Base-by-base conservation (phyloP, 1,140 invertebrate species). In the Orchesella cincta region DNA sequence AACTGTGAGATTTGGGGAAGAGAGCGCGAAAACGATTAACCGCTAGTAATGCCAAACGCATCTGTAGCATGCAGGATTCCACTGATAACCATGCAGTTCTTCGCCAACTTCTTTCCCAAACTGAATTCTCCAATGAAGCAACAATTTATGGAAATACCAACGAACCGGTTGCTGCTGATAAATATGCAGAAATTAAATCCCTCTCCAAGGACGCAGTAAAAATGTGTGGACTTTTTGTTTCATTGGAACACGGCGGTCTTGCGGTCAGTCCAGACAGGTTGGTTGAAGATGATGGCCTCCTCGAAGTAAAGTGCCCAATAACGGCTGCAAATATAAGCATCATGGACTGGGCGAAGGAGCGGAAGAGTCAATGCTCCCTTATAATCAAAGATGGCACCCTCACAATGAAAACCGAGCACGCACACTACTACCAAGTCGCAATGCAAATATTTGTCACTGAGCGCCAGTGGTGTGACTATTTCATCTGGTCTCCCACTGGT, bases 361-460 rank as follows among this genome's bases (percentile, higher is more conserved):
- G 39, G 39, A 46, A 46, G 12, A 2, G 33, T 18, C 23, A 1
- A 8, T 5, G n/a, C 54, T 87, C 46, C 85, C n/a, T n/a, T n/a
- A n/a, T n/a, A n/a, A n/a, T n/a, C n/a, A 57, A 16, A 57, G 84
- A 57, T 78, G 75, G 78, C 83, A 73, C 31, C 83, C 86, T 78
- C n/a, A 78, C 28, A 5, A 12, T 57, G 26, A 57, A 57, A 23
- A 12, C 3, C 8, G 23, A 16, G 12, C 54, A 57, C n/a, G 23
- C 54, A 5, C 85, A 85, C 78, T 86, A 84, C 78, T 85, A 83
- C 78, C 86, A 87, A 80, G 76, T 86, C 35, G 84, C 86, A 76
- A 84, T 84, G 26, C 85, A 87, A 72, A 64, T 87, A 18, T 82
- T 82, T 34, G 77, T 86, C 0, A 85, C 83, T 1, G 77, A 81